Evolutionary conservation across 2,888 invertebrate species (phyloP), one percentile per base, ranked within the genome.

Genomic region (Sturmia bella): DNA sequence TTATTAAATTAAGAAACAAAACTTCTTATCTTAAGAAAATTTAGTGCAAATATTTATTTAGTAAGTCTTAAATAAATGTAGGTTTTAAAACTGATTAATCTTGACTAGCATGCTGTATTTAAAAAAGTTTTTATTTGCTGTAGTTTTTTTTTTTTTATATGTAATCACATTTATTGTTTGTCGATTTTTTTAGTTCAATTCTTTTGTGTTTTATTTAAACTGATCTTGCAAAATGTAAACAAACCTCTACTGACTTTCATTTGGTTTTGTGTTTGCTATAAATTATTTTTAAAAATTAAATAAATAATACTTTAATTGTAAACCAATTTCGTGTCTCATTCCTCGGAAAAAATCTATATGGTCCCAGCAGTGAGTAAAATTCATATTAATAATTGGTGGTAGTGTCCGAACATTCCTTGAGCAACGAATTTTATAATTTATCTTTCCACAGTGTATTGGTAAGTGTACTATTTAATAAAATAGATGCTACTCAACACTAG

Each of bases 41-140:
- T 27, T 78, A 78, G 78, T 75, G 74, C 70, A 82, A 82, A 78
- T 66, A 75, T 50, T 54, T 79, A 48, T 32, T 63, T 37, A 56
- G 63, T 68, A 66, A 78, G 54, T 64, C 56, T 64, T 73, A 48
- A 32, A 63, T 9, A 43, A 76, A 59, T 24, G 19, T 43, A 57
- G 21, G 50, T 57, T n/a, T n/a, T 54, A 61, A 61, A 32, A 7
- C 32, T 21, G 32, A 24, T n/a, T 21, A 41, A 61, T 63, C 63
- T 63, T 37, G 56, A 57, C 19, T n/a, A 37, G 41, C 37, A 73
- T 54, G 17, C 56, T 56, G 9, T 27, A 19, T 27, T 57, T 54
- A n/a, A 48, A 54, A 43, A 52, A 11, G 19, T 63, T 15, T 63
- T 59, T 63, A 61, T 61, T 72, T 54, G 52, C 17, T 64, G 48